Evolutionary conservation across 92 coral and sea anemone species (phyloP).

Genomic region (Pocillopora grandis): DNA sequence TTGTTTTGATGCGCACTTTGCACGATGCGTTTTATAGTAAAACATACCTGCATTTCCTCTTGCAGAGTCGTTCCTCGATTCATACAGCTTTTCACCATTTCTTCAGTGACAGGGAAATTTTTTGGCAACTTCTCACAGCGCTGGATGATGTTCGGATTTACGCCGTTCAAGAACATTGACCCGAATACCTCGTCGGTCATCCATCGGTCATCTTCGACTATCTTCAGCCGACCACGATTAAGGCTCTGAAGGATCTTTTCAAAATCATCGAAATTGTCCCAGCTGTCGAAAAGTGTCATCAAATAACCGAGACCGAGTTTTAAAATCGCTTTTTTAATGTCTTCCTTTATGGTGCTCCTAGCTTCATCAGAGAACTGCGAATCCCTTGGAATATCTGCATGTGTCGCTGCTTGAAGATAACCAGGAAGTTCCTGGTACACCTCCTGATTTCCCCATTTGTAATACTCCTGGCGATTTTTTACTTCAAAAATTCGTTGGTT

Average conservation of each 20-base stretch:
- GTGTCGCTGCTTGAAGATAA: constrained; percentile 46
- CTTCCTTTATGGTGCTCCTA: constrained; percentile 25
- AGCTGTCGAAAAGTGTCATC: constrained; percentile 31
- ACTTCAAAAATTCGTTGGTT: constrained; percentile 54
- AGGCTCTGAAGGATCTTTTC: constrained; percentile 35
- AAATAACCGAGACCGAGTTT: constrained; percentile 41
- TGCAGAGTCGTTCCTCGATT: constrained; percentile 43
- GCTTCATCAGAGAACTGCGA: constrained; percentile 68
- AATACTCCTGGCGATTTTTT: constrained; percentile 44
- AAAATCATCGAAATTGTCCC: constrained; percentile 40
- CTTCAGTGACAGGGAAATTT: constrained; percentile 55
- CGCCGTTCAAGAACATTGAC: constrained; percentile 49
- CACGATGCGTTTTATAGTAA: background rate
- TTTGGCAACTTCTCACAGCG: constrained; percentile 54
- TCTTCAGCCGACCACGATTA: constrained; percentile 33
- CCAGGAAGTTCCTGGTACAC: constrained; percentile 49
- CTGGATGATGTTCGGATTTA: constrained; percentile 49
- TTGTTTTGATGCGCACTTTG: background rate
- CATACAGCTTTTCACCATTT: constrained; percentile 43
- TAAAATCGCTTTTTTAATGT: constrained; percentile 22
- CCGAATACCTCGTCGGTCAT: constrained; percentile 50
- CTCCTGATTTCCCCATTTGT: constrained; percentile 52
- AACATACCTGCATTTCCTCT: constrained; percentile 41
- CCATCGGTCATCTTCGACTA: constrained; percentile 41
- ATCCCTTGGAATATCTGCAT: constrained; percentile 66